Base-by-base conservation (phyloP, 2,113 vertebrate species). In the Hippocampus barbouri region DNA sequence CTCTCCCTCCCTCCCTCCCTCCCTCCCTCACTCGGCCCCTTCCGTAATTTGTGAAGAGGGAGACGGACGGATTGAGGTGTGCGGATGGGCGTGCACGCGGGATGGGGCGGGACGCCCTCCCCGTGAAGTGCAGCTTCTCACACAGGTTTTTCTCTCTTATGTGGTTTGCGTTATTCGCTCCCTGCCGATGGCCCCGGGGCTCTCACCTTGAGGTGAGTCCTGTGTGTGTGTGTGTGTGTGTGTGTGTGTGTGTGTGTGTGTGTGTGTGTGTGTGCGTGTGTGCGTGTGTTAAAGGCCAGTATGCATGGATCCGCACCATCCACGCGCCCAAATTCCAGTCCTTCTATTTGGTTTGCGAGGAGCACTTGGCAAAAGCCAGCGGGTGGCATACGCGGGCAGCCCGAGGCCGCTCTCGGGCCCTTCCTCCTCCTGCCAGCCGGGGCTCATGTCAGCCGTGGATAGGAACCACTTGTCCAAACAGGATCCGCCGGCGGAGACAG, bases 381-480 rank as follows among this genome's bases (percentile, higher is more conserved):
- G 81, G 87, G 85, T 81, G 85, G 82, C 84, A 63, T 6, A 7
- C 47, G 16, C 18, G 77, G 84, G 80, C 83, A 88, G 82, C 88
- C 79, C 80, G 25, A n/a, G 84, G 86, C 89, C 65, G 41, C 21
- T 10, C 10, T 14, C 2, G 11, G 68, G 71, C 72, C 76, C 60
- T 60, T 83, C 72, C 69, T 74, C 66, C 66, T 49, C 34, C 78
- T 74, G 77, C 59, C 66, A 5, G 61, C 65, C 51, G 80, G 73
- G 74, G 72, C 74, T 84, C 75, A 63, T 82, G 80, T 47, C 64
- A 76, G 79, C 51, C 65, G 11, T 25, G 79, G 77, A 93, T 93
- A 72, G 79, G 88, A 91, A 92, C 90, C 92, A 93, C 85, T 92
- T 93, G 91, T 93, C 90, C 84, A 91, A 92, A 92, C 90, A 92